phyloP scores from a whole-genome alignment of 2,797 vertebrate genomes.

The Aplochiton taeniatus region DNA sequence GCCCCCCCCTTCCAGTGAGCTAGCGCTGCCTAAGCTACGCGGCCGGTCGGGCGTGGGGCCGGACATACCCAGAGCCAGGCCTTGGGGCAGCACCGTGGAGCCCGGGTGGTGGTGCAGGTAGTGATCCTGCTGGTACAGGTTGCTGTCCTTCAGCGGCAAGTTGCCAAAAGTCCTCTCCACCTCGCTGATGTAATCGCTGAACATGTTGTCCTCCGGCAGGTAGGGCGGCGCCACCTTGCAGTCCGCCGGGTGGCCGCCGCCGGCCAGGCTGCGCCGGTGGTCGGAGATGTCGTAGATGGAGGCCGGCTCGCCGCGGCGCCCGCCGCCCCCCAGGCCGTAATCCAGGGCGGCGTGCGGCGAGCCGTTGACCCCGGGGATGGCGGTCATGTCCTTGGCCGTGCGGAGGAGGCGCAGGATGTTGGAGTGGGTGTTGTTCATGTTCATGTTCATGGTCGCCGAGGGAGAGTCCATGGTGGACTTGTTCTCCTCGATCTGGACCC shows the following conservation, averaged over 20 bases:
- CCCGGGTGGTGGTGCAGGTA: slow-evolving; percentile 93
- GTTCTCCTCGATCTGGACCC: slow-evolving; percentile 96
- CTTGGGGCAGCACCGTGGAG: slow-evolving; percentile 45
- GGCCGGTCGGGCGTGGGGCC: slow-evolving; percentile 83
- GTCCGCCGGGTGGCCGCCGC: slow-evolving; percentile 84
- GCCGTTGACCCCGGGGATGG: slow-evolving; percentile 81
- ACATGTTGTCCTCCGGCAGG: slow-evolving; percentile 96
- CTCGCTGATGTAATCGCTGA: slow-evolving; percentile 97
- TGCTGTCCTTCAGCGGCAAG: slow-evolving; percentile 96
- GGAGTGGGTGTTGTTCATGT: slow-evolving; percentile 99
- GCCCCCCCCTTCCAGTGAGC: slow-evolving; percentile 89
- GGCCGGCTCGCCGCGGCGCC: slow-evolving; percentile 87
- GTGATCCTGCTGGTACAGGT: slow-evolving; percentile 94
- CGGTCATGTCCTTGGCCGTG: slow-evolving; percentile 99
- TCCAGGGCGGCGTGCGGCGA: slow-evolving; percentile 95
- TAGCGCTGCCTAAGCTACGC: slow-evolving; percentile 95
- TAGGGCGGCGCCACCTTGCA: slow-evolving; percentile 77
- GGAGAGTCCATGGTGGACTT: slow-evolving; percentile 94
- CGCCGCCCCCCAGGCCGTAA: slow-evolving; percentile 86
- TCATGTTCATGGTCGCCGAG: slow-evolving; percentile 97
- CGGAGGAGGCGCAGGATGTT: slow-evolving; percentile 97
- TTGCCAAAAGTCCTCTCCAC: slow-evolving; percentile 99
- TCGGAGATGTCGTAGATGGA: slow-evolving; percentile 94
- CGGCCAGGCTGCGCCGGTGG: slow-evolving; percentile 87
- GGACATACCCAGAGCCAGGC: slow-evolving; percentile 80